Percentiles rank a stretch among this genome's conserved stretches.
Conservation (phyloP, 2,113 vertebrate genomes). For the Myxocyprinus asiaticus region DNA sequence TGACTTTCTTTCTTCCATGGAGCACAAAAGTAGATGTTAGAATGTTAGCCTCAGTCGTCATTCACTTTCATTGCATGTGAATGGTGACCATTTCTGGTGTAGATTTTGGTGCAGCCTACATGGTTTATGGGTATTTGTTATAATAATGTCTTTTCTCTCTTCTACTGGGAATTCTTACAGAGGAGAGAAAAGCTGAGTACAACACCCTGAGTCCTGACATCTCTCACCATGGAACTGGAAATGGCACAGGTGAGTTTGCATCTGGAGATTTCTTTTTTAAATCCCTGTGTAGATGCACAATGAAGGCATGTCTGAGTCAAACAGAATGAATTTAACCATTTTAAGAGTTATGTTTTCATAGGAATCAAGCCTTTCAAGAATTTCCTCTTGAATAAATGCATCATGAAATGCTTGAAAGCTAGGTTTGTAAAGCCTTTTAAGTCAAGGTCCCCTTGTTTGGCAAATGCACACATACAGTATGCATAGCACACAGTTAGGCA, state of each 20-base stretch:
- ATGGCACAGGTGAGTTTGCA: slow-evolving; percentile 82
- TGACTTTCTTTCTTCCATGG: too few species aligned
- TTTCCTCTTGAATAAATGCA: background rate
- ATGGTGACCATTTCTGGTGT: background rate
- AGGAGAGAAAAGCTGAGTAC: slow-evolving; percentile 88
- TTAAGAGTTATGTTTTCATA: background rate
- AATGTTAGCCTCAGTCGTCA: too few species aligned
- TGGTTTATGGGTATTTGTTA: background rate
- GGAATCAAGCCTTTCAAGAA: background rate
- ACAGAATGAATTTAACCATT: too few species aligned
- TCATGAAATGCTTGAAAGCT: background rate
- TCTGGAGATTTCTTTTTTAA: background rate
- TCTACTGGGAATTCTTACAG: slow-evolving; percentile 69
- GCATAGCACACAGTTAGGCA: slow-evolving; percentile 14
- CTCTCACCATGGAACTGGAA: slow-evolving; percentile 79
- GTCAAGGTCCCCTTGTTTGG: background rate
- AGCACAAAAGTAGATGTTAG: too few species aligned
- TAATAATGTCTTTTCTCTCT: background rate
- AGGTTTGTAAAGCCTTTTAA: background rate
- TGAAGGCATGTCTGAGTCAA: too few species aligned
- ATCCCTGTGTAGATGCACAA: too few species aligned
- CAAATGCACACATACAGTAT: background rate
- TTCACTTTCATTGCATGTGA: too few species aligned
- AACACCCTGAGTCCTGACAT: slow-evolving; percentile 83
- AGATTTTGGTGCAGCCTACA: background rate